Percentiles rank a stretch among this genome's conserved stretches.
phyloP scores from a whole-genome alignment of 2,888 invertebrate species.

The Scrobipalpa atriplicella region DNA sequence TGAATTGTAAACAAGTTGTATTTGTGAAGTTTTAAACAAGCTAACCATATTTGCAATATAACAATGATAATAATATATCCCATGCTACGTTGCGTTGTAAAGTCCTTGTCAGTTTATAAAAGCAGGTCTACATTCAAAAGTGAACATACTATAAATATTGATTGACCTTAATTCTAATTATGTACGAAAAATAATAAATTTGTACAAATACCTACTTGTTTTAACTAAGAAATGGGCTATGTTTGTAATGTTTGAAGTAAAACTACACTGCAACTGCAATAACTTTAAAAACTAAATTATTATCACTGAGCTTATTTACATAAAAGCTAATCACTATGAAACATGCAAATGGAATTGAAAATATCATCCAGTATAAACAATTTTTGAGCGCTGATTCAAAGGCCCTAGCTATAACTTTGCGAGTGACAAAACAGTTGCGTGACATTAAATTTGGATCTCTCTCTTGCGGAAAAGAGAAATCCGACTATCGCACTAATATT shows the following conservation, averaged over 20 bases:
- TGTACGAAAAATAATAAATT: neutral
- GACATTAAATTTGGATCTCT: too few species aligned
- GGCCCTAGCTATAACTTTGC: too few species aligned
- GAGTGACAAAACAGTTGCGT: too few species aligned
- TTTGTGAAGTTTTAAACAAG: neutral
- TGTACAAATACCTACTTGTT: neutral
- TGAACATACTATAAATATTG: neutral
- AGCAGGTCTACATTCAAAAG: neutral
- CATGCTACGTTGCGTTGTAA: too few species aligned
- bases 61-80: neutral
- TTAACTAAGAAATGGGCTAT: neutral
- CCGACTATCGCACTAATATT: too few species aligned
- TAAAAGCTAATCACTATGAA: neutral
- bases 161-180: too few species aligned
- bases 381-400: too few species aligned
- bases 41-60: slow-evolving; percentile 1
- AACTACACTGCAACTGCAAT: neutral
- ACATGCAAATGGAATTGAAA: slow-evolving; percentile 10
- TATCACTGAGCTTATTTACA: slow-evolving; percentile 8
- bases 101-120: too few species aligned
- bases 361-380: neutral
- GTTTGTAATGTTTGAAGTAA: neutral
- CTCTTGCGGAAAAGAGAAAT: too few species aligned
- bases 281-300: neutral
- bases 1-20: neutral